These are phyloP conservation scores for Liopterus haemorrhoidalis DNA, from an alignment of 2,888 invertebrate genomes.

Conservation along the genomic window DNA sequence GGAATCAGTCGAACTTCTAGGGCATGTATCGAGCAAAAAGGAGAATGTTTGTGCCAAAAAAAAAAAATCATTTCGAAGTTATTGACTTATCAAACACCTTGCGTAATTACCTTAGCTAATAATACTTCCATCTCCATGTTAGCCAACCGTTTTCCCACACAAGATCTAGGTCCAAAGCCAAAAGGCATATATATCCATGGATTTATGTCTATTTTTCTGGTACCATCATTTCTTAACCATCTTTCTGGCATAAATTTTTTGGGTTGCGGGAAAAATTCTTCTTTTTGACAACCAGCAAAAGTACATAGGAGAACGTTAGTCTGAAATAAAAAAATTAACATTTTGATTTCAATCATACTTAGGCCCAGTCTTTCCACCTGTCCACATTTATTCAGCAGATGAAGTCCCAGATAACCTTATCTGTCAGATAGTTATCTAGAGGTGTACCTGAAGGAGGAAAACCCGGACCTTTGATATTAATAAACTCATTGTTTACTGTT, in stretches of 20 bases:
- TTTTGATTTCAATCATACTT: neutral
- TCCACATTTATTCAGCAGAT: too few relatives aligned
- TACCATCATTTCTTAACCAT: slow-evolving; percentile 36
- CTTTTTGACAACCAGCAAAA: slow-evolving; percentile 12
- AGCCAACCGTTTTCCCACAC: slow-evolving; percentile 66
- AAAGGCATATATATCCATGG: slow-evolving; percentile 61
- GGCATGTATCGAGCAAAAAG: too few relatives aligned
- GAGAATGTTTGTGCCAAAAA: too few relatives aligned
- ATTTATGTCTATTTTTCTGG: slow-evolving; percentile 45
- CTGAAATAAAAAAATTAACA: slow-evolving; percentile 28
- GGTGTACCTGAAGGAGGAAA: too few relatives aligned
- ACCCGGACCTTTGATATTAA: too few relatives aligned
- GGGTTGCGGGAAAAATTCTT: slow-evolving; percentile 28
- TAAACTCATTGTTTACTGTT: too few relatives aligned
- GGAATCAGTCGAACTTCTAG: too few relatives aligned
- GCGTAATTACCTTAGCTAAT: slow-evolving; percentile 35
- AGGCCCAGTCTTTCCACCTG: too few relatives aligned
- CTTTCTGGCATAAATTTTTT: slow-evolving; percentile 38
- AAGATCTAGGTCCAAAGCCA: slow-evolving; percentile 62
- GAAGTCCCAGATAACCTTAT: too few relatives aligned
- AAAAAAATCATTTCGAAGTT: too few relatives aligned
- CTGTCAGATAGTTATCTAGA: too few relatives aligned
- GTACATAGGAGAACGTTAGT: slow-evolving; percentile 29
- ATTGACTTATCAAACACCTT: too few relatives aligned
- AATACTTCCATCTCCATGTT: slow-evolving; percentile 51